Base-by-base conservation (phyloP, 2,113 vertebrate genomes). In the Odontesthes bonariensis region DNA sequence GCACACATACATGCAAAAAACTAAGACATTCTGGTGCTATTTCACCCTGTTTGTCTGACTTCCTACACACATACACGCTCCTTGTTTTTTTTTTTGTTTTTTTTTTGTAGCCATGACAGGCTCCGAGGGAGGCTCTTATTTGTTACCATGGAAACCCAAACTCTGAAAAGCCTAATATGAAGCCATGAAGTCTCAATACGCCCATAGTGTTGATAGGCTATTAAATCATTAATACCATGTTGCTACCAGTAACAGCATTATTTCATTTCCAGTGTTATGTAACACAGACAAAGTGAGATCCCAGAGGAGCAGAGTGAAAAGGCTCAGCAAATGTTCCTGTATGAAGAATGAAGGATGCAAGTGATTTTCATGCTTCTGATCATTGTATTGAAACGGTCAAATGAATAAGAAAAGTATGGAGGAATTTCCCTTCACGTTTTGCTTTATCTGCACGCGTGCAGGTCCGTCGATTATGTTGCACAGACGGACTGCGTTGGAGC, bases 91-190 rank as follows among this genome's bases (percentile, higher is more conserved):
- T 81, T 82, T 75, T 57, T 65, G 35, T 35, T 12, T 71, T 77
- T 77, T 81, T 81, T 82, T 75, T 69, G 59, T 81, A 84, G 31
- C 77, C 65, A 69, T 73, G 77, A 86, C 84, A 89, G 86, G 57
- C 83, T 73, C 79, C 8, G 79, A 88, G 0, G 87, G 53, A 94
- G 86, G 89, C 71, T 73, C 88, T 85, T 88, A 73, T 86, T 82
- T 79, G 88, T 91, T 87, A 72, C 91, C 86, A 93, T 94, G 88
- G 93, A 86, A 81, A 94, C 86, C 73, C 73, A 86, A 91, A 87
- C 79, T 83, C 85, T 23, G 77, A 82, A 82, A 88, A 88, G 73
- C 71, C 79, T 61, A 85, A 84, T 79, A 86, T 71, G 61, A 78
- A 87, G 72, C 86, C 70, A 65, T 79, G 75, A 75, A 82, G 83